Evolutionary conservation across 2,888 invertebrate species (phyloP), one percentile per base, ranked within the genome.

Genomic region (Synanthedon vespiformis): DNA sequence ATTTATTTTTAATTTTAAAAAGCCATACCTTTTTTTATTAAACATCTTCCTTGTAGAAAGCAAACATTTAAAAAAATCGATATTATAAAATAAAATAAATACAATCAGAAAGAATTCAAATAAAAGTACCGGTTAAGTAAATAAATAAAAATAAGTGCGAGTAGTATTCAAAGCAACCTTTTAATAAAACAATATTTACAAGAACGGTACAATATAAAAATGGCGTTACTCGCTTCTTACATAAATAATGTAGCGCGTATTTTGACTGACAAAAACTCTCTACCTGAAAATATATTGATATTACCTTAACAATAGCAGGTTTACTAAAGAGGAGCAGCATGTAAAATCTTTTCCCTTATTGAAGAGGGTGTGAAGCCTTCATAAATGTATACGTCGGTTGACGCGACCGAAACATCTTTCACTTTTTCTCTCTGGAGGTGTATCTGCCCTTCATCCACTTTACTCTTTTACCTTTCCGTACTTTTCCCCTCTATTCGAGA

Each of bases 371-470:
- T 57, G 62, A 67, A 73, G 69, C 72, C 70, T 77, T 79, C 78
- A 80, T 80, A 79, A 79, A 73, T 72, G 69, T 67, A 73, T 70
- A 70, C 71, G 76, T 77, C 77, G 77, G 75, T 71, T 72, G 74
- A 68, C 70, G 70, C 69, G 75, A 72, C 74, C 79, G 76, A 69
- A 77, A 78, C 77, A 75, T 80, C 77, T 77, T 74, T 78, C 73
- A 74, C 71, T 70, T 70, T 34, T 62, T 61, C 71, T 74, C 81
- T 77, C 77, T 56, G 72, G 79, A 76, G 77, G 72, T 72, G 62
- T 61, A 65, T 67, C 64, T 69, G 68, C 69, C 72, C 70, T 72
- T 70, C 76, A 71, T 76, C 74, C 70, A 74, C 74, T 76, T 79
- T 72, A 65, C 67, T 68, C 65, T 62, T 10, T 65, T 70, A 70